Conservation (phyloP, 2,888 invertebrate genomes). For the Eupithecia inturbata region DNA sequence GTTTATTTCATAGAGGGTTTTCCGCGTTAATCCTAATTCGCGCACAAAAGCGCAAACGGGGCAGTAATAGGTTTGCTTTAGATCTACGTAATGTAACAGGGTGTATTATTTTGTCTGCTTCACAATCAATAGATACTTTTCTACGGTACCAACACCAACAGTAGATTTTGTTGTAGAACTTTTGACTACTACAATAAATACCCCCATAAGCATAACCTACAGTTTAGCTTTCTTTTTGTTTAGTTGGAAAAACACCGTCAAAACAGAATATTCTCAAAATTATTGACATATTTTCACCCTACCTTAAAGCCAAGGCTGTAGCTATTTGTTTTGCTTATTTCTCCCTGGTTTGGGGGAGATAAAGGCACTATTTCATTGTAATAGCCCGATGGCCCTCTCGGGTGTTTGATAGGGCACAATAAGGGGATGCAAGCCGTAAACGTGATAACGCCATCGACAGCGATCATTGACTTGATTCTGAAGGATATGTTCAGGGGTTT, state of each 20-base stretch:
- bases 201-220: no score
- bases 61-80: slow-evolving; percentile 17
- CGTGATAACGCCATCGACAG: slow-evolving; percentile 41
- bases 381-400: slow-evolving; percentile 70
- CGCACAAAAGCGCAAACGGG: slow-evolving; percentile 20
- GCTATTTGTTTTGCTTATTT: slow-evolving; percentile 72
- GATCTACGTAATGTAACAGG: neutral
- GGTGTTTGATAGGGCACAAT: slow-evolving; percentile 44
- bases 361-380: slow-evolving; percentile 74
- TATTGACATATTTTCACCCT: slow-evolving; percentile 8
- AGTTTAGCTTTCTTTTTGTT: no score
- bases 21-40: slow-evolving; percentile 40
- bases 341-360: slow-evolving; percentile 61
- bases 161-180: no score
- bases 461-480: slow-evolving; percentile 29
- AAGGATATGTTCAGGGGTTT: neutral
- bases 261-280: slow-evolving; percentile 15
- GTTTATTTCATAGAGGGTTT: slow-evolving; percentile 27
- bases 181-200: no score
- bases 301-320: slow-evolving; percentile 35
- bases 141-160: no score
- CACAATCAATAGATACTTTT: neutral
- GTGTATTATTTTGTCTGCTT: neutral
- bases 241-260: neutral
- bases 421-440: slow-evolving; percentile 29